Percentiles rank a stretch among this genome's conserved stretches.
phyloP scores from a whole-genome alignment of 2,888 invertebrate genomes.

The Sclerodermus sp. region DNA sequence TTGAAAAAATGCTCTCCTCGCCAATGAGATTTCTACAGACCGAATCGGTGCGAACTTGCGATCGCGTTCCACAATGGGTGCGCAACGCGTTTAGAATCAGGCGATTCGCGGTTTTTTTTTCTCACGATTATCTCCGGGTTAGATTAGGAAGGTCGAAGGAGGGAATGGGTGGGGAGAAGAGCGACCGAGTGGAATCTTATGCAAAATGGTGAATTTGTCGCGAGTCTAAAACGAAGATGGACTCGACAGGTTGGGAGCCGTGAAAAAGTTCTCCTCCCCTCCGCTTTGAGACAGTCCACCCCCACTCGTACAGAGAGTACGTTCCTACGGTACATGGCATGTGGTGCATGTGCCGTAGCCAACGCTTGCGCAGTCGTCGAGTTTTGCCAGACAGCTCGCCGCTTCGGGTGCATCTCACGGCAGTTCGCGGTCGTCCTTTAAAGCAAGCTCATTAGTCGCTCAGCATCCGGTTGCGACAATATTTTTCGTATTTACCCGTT shows the following conservation, averaged over 20 bases:
- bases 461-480: slow-evolving; percentile 35
- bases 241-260: background rate
- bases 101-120: no score
- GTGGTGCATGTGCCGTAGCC: slow-evolving; percentile 30
- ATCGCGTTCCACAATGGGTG: no score
- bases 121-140: no score
- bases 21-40: no score
- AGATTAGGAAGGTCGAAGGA: no score
- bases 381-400: slow-evolving; percentile 45
- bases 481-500: slow-evolving; percentile 1
- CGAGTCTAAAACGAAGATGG: background rate
- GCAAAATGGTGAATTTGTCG: slow-evolving; percentile 1
- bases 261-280: background rate
- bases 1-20: no score
- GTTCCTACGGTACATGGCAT: slow-evolving; percentile 23
- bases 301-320: background rate
- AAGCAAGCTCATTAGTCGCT: slow-evolving; percentile 43
- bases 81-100: no score
- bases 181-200: background rate
- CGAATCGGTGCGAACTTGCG: no score
- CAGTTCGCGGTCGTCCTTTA: slow-evolving; percentile 49
- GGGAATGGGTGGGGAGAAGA: background rate
- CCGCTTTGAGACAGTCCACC: slow-evolving; percentile 1
- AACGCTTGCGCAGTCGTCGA: slow-evolving; percentile 48
- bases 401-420: slow-evolving; percentile 43